Conservation (phyloP, 2,888 invertebrate species). For the Atherix ibis region DNA sequence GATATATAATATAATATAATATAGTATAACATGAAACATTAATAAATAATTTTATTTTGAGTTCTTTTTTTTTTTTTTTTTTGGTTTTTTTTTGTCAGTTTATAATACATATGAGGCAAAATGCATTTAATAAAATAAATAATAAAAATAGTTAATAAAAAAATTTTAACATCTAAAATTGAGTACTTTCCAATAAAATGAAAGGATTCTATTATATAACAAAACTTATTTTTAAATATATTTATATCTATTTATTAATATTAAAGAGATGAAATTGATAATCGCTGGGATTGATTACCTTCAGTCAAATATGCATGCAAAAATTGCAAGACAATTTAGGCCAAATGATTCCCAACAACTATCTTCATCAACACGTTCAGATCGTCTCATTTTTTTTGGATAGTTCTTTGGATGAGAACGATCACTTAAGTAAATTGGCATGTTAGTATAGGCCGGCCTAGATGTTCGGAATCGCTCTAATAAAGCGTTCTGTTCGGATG, state of each 20-base stretch:
- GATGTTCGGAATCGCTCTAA: conserved; percentile 28
- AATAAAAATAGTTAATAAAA: too few species aligned
- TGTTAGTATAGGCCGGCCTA: conserved; percentile 28
- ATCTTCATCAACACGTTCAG: conserved; percentile 19
- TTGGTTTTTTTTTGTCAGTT: too few species aligned
- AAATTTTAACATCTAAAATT: too few species aligned
- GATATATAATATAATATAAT: too few species aligned
- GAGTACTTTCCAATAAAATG: too few species aligned
- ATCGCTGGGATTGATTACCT: too few species aligned
- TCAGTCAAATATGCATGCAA: conserved; percentile 33
- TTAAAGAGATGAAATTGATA: too few species aligned
- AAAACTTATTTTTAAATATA: neutral
- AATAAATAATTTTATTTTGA: too few species aligned
- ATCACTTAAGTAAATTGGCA: conserved; percentile 32
- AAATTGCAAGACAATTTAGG: conserved; percentile 29
- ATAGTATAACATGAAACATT: too few species aligned
- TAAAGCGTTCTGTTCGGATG: conserved; percentile 27
- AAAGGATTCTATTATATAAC: neutral
- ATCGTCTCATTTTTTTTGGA: conserved; percentile 29
- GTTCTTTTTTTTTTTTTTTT: too few species aligned
- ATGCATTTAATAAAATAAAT: too few species aligned
- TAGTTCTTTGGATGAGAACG: conserved; percentile 31
- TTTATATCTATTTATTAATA: conserved; percentile 2
- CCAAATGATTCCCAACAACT: conserved; percentile 29
- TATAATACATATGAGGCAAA: too few species aligned